Base-by-base conservation (phyloP, 2,888 invertebrate species). In the Drosophila mimetica region DNA sequence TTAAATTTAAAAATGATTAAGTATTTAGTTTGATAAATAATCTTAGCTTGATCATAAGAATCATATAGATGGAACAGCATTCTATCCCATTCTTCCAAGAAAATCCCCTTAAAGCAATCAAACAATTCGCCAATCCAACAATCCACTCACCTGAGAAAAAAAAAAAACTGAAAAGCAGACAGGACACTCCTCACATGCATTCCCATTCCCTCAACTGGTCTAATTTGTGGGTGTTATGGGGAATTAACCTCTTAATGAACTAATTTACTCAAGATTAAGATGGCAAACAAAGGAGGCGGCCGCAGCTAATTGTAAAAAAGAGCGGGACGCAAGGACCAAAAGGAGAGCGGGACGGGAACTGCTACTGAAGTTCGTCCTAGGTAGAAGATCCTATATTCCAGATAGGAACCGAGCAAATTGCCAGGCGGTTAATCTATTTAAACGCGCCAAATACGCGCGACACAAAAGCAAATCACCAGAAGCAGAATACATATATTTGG, bases 371-470 rank as follows among this genome's bases (percentile, higher is more conserved):
- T 69, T 54, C 60, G 66, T 34, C 44, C 42, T 74, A 75, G 76
- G 76, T 74, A 66, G 65, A 42, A 69, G 47, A 57, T 55, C 52
- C 34, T 11, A 9, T 52, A 74, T 80, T 67, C 59, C 69, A 74
- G 88, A 84, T 88, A 88, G 65, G 71, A 74, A 71, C 66, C 76
- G 77, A 83, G 84, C 89, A 91, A 91, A 89, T 90, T 90, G 89
- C 90, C 89, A 91, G 91, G 92, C 91, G 90, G 91, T 91, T 91
- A 91, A 92, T 92, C 92, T 92, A 89, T 91, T 92, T 92, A 92
- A 91, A 89, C 85, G 89, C 89, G 88, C 87, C 88, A 91, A 90
- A 89, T 89, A 84, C 88, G 79, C 77, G 77, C 76, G 81, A 78
- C 78, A 83, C 82, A 89, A 89, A 76, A 74, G 74, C 51, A 72